Evolutionary conservation across 2,888 invertebrate species (phyloP), one percentile per base, ranked within the genome.

Genomic region (Marronus borbonicus): DNA sequence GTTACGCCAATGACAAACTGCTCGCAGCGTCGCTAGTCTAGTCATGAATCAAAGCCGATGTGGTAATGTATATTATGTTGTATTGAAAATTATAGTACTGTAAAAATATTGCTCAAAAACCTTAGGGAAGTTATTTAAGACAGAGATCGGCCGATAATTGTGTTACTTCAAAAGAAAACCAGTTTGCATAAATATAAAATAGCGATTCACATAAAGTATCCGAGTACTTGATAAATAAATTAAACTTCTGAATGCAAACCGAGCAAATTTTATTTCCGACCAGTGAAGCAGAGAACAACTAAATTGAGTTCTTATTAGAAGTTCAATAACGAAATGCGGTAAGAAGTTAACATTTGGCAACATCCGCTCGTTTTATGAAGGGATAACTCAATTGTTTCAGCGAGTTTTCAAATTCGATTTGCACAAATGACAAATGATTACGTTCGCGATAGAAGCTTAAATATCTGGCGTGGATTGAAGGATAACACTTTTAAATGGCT

Each of bases 351-450:
- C 20, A 17, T 72, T 72, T 60, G n/a, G 55, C n/a, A n/a, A 20
- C 44, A 72, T 44, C 58, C 60, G 60, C 24, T 14, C 60, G 24
- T 49, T 74, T 20, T 49, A 74, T 44, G 58, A 60, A 60, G 39
- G 36, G 58, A 60, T 60, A 74, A 60, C 62, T 60, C 24, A 74
- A 44, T 74, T 74, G 60, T 24, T 72, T 72, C 58, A 60, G 20
- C 14, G 60, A 14, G 60, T 28, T 74, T 60, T 24, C 60, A 14
- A 74, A 72, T 72, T 74, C 72, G 60, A 60, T 74, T 74, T 74
- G 58, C 44, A 68, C 69, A 75, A 76, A 75, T 62, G 76, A 60
- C 76, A 78, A 76, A 74, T 78, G 60, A 75, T 74, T 78, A 55
- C 68, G 58, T 17, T 60, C 58, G 24, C 36, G 49, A 68, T 76